Evolutionary conservation across 2,113 vertebrate species (phyloP).

Genomic region (Emydura subglobosa): DNA sequence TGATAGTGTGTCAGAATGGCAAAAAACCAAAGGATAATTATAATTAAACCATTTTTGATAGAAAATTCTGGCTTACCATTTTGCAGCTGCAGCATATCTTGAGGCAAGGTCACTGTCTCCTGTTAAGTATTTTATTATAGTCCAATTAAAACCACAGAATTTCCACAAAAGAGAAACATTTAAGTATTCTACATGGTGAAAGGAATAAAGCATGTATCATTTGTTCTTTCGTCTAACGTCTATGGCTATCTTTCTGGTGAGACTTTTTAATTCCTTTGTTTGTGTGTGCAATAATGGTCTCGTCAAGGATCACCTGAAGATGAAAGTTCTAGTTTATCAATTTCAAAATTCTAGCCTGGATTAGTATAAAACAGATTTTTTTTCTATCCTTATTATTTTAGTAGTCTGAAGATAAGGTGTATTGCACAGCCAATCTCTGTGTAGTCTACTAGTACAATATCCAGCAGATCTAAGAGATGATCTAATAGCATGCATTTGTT

Average conservation of each 20-base stretch:
- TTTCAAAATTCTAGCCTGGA: constrained; percentile 21
- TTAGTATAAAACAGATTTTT: constrained; percentile 5
- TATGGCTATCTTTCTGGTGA: background rate
- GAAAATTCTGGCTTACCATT: constrained; percentile 19
- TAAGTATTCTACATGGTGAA: constrained; percentile 17
- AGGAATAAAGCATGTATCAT: background rate
- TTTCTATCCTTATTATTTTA: background rate
- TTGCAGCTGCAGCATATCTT: constrained; percentile 14
- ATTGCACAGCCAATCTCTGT: rapidly evolving
- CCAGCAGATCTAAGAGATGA: background rate
- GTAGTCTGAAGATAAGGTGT: background rate
- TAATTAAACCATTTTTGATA: background rate
- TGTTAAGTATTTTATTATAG: constrained; percentile 40
- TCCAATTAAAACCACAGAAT: constrained; percentile 40
- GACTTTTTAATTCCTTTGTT: constrained; percentile 51
- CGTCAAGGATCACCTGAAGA: constrained; percentile 29
- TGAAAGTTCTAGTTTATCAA: constrained; percentile 5
- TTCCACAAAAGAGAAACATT: constrained; percentile 44
- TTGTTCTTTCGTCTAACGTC: constrained; percentile 30
- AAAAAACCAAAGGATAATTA: background rate
- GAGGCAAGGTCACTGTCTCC: constrained; percentile 28
- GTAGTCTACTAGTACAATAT: rapidly evolving
- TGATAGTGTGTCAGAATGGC: background rate
- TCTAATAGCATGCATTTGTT: background rate
- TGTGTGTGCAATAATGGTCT: constrained; percentile 47